phyloP scores from a whole-genome alignment of 1,140 invertebrate genomes.

The Diorhabda elongata region DNA sequence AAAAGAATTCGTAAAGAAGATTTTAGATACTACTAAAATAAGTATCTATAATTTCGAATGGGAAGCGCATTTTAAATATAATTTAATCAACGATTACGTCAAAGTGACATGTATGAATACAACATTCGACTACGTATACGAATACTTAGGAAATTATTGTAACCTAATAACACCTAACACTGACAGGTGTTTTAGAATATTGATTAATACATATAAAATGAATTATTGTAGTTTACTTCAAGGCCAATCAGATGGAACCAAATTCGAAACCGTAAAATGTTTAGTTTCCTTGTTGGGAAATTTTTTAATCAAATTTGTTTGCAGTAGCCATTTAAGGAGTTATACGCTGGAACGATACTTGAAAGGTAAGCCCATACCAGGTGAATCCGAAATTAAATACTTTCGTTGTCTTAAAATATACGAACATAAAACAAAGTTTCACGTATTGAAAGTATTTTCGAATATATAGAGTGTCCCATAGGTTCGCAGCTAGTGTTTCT shows the following conservation, averaged over 20 bases:
- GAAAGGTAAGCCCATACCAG: constrained; percentile 46
- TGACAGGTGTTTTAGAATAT: constrained; percentile 75
- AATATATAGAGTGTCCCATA: no score
- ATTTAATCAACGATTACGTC: constrained; percentile 75
- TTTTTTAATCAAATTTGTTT: constrained; percentile 89
- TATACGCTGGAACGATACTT: constrained; percentile 87
- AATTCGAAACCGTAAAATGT: constrained; percentile 88
- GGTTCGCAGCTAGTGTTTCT: no score
- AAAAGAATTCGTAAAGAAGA: constrained; percentile 19
- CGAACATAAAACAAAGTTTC: no score
- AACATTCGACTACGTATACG: constrained; percentile 79
- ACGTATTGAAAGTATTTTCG: no score
- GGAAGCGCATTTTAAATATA: constrained; percentile 84
- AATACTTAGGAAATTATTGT: constrained; percentile 76
- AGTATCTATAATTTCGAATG: constrained; percentile 69
- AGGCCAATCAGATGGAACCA: constrained; percentile 76
- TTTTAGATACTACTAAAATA: constrained; percentile 4
- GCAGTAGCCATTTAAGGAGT: constrained; percentile 83
- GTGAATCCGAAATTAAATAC: no score
- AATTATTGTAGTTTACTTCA: constrained; percentile 74
- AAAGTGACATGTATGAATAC: constrained; percentile 82
- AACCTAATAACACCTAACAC: constrained; percentile 75
- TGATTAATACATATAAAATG: constrained; percentile 79
- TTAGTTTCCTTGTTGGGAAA: constrained; percentile 74
- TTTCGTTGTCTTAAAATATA: no score